Evolutionary conservation across 2,888 invertebrate genomes (phyloP), one percentile per base, ranked within the genome.

Genomic region (Globia sparganii): DNA sequence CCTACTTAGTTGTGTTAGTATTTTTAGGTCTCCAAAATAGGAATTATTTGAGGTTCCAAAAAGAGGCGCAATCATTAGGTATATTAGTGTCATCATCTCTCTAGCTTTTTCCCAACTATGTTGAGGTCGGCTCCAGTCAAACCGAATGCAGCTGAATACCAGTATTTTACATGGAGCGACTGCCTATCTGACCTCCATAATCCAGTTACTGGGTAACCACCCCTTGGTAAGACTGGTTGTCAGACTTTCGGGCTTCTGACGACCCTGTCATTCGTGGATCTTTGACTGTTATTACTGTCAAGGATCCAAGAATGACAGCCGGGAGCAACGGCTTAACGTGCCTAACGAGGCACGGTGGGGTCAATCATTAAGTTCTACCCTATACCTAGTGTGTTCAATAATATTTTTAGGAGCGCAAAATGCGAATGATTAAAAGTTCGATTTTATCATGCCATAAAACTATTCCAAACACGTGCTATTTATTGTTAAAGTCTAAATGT

Each of bases 401-500:
- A 66, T 46, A 15, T 4, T 46, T 31, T 67, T 9, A 46, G 25
- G 15, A 46, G 9, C 9, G 21, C 31, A 31, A 61, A 4, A 34
- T 34, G 3, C 9, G 1, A 61, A 59, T 59, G 31, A 31, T 59
- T 21, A 31, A 21, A 59, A 21, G 21, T 59, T 21, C 9, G 31
- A 59, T 31, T 59, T 15, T 59, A 31, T 31, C 31, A 59, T 59
- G 31, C 21, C 5, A 62, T 72, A 56, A 75, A 79, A 81, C 69
- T 75, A 77, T 83, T 76, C 72, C 59, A 66, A 76, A 77, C 72
- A 79, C 67, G 67, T 72, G 31, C 40, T 58, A 61, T 82, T 70
- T 58, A 61, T 82, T 70, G 82, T 86, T 82, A 77, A 15, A 58
- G 80, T 77, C 78, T 87, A 78, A 83, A 75, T 65, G 76, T 77